Evolutionary conservation across 2,888 invertebrate species (phyloP).

Genomic region (Pyrgus malvae): DNA sequence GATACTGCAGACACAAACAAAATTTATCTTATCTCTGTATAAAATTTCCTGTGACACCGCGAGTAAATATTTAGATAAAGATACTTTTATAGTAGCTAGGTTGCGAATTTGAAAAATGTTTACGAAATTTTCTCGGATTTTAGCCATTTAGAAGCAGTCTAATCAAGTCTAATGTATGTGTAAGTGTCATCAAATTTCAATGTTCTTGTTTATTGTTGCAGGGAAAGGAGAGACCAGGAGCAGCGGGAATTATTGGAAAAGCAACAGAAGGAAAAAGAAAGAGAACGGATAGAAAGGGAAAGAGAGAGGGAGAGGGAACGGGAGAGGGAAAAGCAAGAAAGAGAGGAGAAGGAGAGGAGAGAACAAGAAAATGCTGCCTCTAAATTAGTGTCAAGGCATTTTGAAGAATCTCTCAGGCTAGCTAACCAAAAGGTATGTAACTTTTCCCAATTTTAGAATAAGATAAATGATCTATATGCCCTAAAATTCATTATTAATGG

Average conservation of each 20-base stretch:
- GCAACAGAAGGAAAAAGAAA: constrained; percentile 85
- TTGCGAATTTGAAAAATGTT: too few relatives aligned
- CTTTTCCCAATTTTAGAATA: neutral
- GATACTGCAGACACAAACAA: too few relatives aligned
- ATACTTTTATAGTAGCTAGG: too few relatives aligned
- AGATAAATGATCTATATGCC: too few relatives aligned
- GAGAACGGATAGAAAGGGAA: constrained; percentile 84
- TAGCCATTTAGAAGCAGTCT: too few relatives aligned
- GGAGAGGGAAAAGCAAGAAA: constrained; percentile 77
- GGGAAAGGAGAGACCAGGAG: constrained; percentile 76
- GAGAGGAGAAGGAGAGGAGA: constrained; percentile 82
- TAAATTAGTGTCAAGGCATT: constrained; percentile 92
- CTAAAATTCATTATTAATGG: neutral
- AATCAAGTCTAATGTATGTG: neutral
- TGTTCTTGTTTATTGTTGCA: constrained; percentile 49
- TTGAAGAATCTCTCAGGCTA: constrained; percentile 91
- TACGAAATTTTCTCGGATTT: too few relatives aligned
- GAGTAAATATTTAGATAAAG: too few relatives aligned
- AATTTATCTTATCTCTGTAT: too few relatives aligned
- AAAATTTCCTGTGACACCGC: too few relatives aligned
- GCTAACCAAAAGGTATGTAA: constrained; percentile 87
- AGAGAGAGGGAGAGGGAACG: constrained; percentile 80
- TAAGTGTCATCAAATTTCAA: neutral
- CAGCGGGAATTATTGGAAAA: constrained; percentile 84
- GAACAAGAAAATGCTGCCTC: constrained; percentile 88